Base-by-base conservation (phyloP, 2,797 vertebrate genomes). In the Chanos chanos region DNA sequence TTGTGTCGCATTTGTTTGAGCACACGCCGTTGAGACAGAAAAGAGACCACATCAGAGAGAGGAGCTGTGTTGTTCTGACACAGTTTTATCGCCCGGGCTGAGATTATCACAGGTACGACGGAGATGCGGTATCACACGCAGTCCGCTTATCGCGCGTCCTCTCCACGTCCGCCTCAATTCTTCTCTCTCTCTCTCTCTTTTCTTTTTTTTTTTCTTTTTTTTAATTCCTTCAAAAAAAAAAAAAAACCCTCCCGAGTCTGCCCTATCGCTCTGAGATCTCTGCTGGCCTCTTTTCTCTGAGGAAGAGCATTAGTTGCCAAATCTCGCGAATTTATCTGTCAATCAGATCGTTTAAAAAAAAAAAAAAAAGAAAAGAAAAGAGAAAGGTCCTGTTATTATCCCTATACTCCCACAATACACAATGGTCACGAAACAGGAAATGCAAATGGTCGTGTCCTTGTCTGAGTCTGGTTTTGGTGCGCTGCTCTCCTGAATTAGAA, bases 391-490 rank as follows among this genome's bases (percentile, higher is more conserved):
- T 57, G 58, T 79, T 81, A 82, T 85, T 78, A 57, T 31, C 57
- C 21, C 58, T 47, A 27, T 49, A n/a, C 7, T 3, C 66, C 59
- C 24, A 85, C 79, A 86, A 85, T 77, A 66, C 66, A 84, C 79
- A 79, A 82, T 79, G 65, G 71, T 77, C 78, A 72, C 54, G 61
- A 70, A 85, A 71, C 70, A 81, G 81, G 77, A 86, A 72, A 87
- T 86, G 82, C 81, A 87, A 86, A 87, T 40, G 48, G 43, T 4
- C 51, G 7, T 48, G 19, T 74, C 44, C 45, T 50, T 61, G 63
- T 27, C 16, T 16, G 31, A 60, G 31, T 52, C 24, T 56, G 70
- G 58, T 36, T 37, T 34, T 24, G 44, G 71, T 28, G 57, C 49
- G 59, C 57, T 55, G 39, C 47, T 69, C 72, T 82, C 73, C 61